These are phyloP conservation scores for Paratilapia polleni DNA, from an alignment of 2,113 vertebrate genomes.

Conservation along the genomic window DNA sequence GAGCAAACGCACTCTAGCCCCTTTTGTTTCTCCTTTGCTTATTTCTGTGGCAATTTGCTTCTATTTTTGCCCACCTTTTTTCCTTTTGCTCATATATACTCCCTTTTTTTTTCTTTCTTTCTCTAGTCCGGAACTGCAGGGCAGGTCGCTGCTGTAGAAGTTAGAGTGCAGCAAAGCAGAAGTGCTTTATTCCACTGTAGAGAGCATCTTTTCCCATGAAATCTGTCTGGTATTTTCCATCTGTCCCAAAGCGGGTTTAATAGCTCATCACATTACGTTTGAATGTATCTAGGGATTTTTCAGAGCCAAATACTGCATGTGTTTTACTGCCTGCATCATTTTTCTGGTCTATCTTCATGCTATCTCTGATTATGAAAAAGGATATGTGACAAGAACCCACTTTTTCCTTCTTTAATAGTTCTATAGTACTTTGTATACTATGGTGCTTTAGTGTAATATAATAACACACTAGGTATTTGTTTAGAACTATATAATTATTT, in stretches of 20 bases:
- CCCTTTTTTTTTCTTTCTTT: constrained; percentile 11
- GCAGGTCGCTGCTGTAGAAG: constrained; percentile 42
- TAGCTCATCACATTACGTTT: constrained; percentile 24
- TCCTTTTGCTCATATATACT: constrained; percentile 2
- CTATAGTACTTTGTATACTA: background rate
- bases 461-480: too few relatives aligned
- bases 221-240: constrained; percentile 20
- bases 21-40: constrained; percentile 23
- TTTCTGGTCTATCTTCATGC: background rate
- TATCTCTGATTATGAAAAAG: background rate
- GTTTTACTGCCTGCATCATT: background rate
- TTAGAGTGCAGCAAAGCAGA: constrained; percentile 23
- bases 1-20: constrained; percentile 20
- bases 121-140: constrained; percentile 29
- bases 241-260: constrained; percentile 43
- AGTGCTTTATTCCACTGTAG: constrained; percentile 32
- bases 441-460: background rate
- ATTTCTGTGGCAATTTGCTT: constrained; percentile 13
- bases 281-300: background rate
- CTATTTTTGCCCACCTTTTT: constrained; percentile 27
- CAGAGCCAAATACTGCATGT: background rate
- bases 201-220: constrained; percentile 40
- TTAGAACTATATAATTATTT: background rate
- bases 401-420: background rate
- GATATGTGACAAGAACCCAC: background rate